Base-by-base conservation (phyloP, 2,888 invertebrate species). In the Amblyjoppa proteus region DNA sequence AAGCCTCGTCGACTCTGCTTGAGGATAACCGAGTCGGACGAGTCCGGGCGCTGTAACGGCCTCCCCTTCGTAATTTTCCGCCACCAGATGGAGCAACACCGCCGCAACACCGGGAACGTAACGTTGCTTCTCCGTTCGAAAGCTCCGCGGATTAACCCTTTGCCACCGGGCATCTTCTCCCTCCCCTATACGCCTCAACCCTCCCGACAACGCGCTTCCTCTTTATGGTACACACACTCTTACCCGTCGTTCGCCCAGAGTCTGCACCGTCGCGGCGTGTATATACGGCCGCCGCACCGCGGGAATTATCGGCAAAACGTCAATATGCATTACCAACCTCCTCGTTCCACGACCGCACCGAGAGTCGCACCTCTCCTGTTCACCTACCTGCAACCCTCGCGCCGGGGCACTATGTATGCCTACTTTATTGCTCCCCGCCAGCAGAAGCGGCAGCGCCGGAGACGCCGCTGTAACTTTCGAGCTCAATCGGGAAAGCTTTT, bases 261-360 rank as follows among this genome's bases (percentile, higher is more conserved):
- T 69, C 68, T 34, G 34, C 51, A 56, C 49, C 45, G 45, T 31
- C 70, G 68, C 53, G 11, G 34, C 74, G 49, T 69, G 51, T 81
- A 77, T 81, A 77, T 81, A 81, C 64, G 68, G 70, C 31, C 56
- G 58, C 56, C 53, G 41, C 87, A 89, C 87, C 87, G 89, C 88
- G 89, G 86, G 90, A 91, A 93, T 93, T 93, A 93, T 93, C 91
- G 93, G 89, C 87, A 88, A 93, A 93, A 92, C 89, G 93, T 93
- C 93, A 92, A 92, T 92, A 90, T 88, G 90, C 89, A 90, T 92
- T 91, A 91, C 90, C 87, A 66, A 81, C 86, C 84, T 81, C 88
- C 86, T 85, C 85, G 81, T 82, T 83, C 70, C 80, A 75, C 76
- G 61, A 71, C 74, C 51, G 81, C 84, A 74, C 45, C 81, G 68